Percentiles rank a stretch among this genome's conserved stretches.
Conservation (phyloP, 2,888 invertebrate genomes). For the Pharmacophagus antenor region DNA sequence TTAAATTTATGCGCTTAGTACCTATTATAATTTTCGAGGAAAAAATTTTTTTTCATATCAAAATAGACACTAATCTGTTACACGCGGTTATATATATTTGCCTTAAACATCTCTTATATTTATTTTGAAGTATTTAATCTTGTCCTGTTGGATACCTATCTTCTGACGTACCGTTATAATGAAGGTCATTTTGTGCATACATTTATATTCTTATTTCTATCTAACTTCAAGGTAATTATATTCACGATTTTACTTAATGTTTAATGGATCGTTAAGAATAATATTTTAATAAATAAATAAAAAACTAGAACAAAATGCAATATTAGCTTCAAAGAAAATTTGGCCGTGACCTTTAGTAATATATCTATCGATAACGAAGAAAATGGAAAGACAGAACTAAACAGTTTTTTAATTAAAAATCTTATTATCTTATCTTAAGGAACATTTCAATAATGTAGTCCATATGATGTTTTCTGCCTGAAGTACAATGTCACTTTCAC, state of each 20-base stretch:
- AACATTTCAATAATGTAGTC: no score
- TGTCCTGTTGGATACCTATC: constrained; percentile 11
- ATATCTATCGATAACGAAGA: neutral
- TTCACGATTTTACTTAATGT: constrained; percentile 25
- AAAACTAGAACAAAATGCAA: neutral
- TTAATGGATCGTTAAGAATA: constrained; percentile 6
- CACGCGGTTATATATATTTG: neutral
- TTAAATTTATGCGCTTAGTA: no score
- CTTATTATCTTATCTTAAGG: no score
- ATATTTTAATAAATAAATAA: neutral
- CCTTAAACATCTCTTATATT: neutral
- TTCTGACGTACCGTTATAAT: constrained; percentile 13
- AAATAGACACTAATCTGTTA: neutral
- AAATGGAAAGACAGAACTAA: neutral
- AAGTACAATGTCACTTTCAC: no score
- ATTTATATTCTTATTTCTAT: constrained; percentile 22
- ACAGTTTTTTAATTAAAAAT: neutral
- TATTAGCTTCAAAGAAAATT: constrained; percentile 1
- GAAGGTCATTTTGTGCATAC: constrained; percentile 20
- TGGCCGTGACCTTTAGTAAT: neutral
- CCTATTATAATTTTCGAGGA: no score
- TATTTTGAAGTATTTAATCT: neutral
- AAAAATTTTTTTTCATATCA: neutral
- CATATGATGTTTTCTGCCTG: no score
- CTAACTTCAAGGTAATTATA: constrained; percentile 26